Conservation (phyloP, 2,888 invertebrate genomes). For the Halocaridina rubra region DNA sequence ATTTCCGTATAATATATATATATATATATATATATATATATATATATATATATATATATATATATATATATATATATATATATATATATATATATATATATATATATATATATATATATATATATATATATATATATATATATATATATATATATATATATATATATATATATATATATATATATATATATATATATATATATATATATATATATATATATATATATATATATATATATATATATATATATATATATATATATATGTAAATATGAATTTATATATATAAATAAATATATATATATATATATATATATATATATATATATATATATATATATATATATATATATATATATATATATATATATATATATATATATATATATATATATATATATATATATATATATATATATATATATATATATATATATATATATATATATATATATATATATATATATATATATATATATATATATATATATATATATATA, state of each 20-base stretch:
- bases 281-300: not conserved
- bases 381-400: slow-evolving; percentile 27
- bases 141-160: slow-evolving; percentile 32
- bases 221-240: slow-evolving; percentile 33
- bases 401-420: slow-evolving; percentile 27
- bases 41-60: slow-evolving; percentile 24
- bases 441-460: slow-evolving; percentile 22
- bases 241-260: slow-evolving; percentile 16
- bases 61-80: slow-evolving; percentile 39
- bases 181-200: slow-evolving; percentile 10
- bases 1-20: not conserved
- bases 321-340: slow-evolving; percentile 27
- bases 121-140: slow-evolving; percentile 38
- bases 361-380: slow-evolving; percentile 24
- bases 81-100: slow-evolving; percentile 23
- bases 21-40: not conserved
- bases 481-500: slow-evolving; percentile 27
- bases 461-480: slow-evolving; percentile 27
- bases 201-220: slow-evolving; percentile 36
- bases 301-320: slow-evolving; percentile 27
- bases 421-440: slow-evolving; percentile 27
- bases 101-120: slow-evolving; percentile 33
- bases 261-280: not conserved
- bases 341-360: slow-evolving; percentile 22
- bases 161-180: slow-evolving; percentile 1